Base-by-base conservation (phyloP, 2,888 invertebrate species). In the Andricus curvator region DNA sequence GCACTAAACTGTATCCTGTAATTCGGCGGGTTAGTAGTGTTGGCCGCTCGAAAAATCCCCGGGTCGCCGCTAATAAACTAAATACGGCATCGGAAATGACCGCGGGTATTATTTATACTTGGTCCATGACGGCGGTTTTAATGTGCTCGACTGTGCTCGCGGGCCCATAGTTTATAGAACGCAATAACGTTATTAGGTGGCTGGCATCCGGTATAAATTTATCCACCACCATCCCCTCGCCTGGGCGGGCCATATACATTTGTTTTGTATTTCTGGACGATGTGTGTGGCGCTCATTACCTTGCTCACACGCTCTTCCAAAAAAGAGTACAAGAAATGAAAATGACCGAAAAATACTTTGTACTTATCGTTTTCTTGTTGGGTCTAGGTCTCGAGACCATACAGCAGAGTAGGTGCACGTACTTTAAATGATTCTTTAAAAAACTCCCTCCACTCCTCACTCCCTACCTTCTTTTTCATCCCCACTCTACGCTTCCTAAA, bases 161-260 rank as follows among this genome's bases (percentile, higher is more conserved):
- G 82, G 76, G 80, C 83, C 79, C 83, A 84, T 86, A 88, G 89
- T 89, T 91, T 90, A 90, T 89, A 90, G 90, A 90, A 87, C 88
- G 90, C 90, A 91, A 91, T 91, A 91, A 91, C 90, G 88, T 91
- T 91, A 91, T 91, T 91, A 91, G 91, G 89, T 90, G 89, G 89
- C 89, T 88, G 88, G 87, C 90, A 91, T 91, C 91, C 91, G 90
- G 90, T 90, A 90, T 91, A 91, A 91, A 91, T 91, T 91, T 90
- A 84, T 85, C 86, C 89, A 87, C 88, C 85, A 84, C 82, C 86
- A 84, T 79, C 85, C 80, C 79, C 80, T 82, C 81, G 81, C 83
- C 41, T 17, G 29, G 29, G 17, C 64, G 6, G 77, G 81, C 74
- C 80, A 83, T 82, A 66, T 62, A 77, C 78, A 79, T 83, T 82